A percentile compares a stretch with the other conserved stretches of the same genome.
Evolutionary conservation across 1,140 invertebrate species (phyloP).

Genomic region (Zaprionus davidi): DNA sequence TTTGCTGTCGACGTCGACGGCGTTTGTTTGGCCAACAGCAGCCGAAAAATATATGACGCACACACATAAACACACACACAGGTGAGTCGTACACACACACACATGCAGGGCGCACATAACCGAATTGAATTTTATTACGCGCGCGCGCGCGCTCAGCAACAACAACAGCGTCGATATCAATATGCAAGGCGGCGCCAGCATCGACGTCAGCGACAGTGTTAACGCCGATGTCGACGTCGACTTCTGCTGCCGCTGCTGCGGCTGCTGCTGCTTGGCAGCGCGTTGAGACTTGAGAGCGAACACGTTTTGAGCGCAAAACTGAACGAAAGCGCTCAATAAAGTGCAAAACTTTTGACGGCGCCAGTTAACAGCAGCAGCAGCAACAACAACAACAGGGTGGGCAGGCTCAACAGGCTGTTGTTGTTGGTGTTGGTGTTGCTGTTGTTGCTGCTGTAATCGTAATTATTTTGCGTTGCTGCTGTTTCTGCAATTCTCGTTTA

Average conservation of each 20-base stretch:
- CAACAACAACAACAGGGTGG: constrained; percentile 23
- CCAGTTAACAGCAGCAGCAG: constrained; percentile 13
- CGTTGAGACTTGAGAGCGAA: constrained; percentile 37
- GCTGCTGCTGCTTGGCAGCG: constrained; percentile 7
- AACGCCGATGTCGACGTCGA: constrained; percentile 1
- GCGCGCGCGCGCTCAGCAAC: constrained; percentile 32
- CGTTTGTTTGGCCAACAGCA: constrained; percentile 37
- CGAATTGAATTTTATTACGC: constrained; percentile 73
- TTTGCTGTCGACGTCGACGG: constrained; percentile 28
- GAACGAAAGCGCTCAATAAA: constrained; percentile 74
- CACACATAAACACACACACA: not conserved
- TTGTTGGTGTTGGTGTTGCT: not conserved
- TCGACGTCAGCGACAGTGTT: constrained; percentile 2
- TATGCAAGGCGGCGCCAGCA: constrained; percentile 27
- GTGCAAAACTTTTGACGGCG: constrained; percentile 59
- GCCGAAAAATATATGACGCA: not conserved
- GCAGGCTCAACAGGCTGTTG: constrained; percentile 17
- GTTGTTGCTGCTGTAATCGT: constrained; percentile 20
- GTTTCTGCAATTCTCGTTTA: constrained; percentile 74
- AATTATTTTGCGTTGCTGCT: constrained; percentile 38
- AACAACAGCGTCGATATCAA: constrained; percentile 16
- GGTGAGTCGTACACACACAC: not conserved
- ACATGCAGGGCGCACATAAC: constrained; percentile 33
- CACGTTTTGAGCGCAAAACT: constrained; percentile 70
- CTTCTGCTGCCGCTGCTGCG: not conserved